Evolutionary conservation across 2,888 invertebrate genomes (phyloP).

Genomic region (Pilophorus perplexus): DNA sequence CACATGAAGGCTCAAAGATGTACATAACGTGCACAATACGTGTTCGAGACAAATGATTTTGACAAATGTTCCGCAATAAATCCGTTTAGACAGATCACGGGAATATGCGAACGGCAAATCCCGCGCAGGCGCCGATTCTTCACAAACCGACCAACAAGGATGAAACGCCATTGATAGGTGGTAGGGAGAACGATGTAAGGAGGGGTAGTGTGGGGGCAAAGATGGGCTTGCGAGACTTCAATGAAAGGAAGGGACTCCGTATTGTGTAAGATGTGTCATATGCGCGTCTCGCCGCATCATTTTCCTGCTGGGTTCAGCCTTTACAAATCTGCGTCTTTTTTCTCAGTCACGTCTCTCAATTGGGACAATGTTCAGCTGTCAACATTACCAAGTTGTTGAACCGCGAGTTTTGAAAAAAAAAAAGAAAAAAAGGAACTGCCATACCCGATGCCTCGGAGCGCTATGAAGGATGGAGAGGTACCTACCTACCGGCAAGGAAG

Average conservation of each 20-base stretch:
- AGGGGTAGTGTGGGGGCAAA: background rate
- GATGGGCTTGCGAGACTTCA: background rate
- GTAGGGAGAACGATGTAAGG: background rate
- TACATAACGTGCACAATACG: no score
- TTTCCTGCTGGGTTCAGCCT: slow-evolving; percentile 34
- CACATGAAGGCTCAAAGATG: no score
- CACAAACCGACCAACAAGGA: no score
- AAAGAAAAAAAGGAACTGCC: no score
- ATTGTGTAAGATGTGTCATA: slow-evolving; percentile 23
- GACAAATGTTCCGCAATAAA: no score
- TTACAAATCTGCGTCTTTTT: slow-evolving; percentile 36
- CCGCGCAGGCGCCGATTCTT: no score
- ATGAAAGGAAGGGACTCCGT: slow-evolving; percentile 19
- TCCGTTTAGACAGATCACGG: no score
- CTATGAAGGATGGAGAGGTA: no score
- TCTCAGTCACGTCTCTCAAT: slow-evolving; percentile 33
- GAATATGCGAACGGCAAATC: no score
- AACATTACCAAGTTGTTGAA: slow-evolving; percentile 31
- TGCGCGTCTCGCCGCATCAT: slow-evolving; percentile 28
- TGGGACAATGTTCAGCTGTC: slow-evolving; percentile 25
- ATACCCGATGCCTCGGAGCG: no score
- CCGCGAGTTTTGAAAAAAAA: slow-evolving; percentile 5
- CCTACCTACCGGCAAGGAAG: no score
- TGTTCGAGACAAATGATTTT: no score
- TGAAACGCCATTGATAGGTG: background rate